Conservation (phyloP, 2,888 invertebrate species). For the Chrysolina oricalcia region DNA sequence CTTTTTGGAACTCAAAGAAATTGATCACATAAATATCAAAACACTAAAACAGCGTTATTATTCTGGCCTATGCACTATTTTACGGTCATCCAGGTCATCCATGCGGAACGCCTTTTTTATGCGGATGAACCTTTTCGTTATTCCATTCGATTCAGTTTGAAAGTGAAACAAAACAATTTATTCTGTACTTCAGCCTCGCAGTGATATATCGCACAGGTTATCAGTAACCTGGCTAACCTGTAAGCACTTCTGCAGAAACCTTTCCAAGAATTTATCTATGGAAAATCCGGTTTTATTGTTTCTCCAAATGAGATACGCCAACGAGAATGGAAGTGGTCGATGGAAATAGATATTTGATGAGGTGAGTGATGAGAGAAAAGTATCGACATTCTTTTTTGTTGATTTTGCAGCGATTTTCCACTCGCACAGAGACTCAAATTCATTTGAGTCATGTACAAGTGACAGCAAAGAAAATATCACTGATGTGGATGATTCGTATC, state of each 20-base stretch:
- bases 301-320: slow-evolving; percentile 8
- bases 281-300: slow-evolving; percentile 19
- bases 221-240: slow-evolving; percentile 33
- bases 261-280: slow-evolving; percentile 14
- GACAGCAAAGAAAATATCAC: too few species aligned
- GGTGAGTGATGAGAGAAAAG: slow-evolving; percentile 14
- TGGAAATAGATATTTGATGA: slow-evolving; percentile 11
- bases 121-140: slow-evolving; percentile 15
- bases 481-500: too few species aligned
- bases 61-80: background rate
- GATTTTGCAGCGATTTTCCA: too few species aligned
- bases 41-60: background rate
- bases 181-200: slow-evolving; percentile 6
- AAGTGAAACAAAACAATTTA: slow-evolving; percentile 20
- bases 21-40: background rate
- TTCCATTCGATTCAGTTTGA: slow-evolving; percentile 7
- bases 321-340: background rate
- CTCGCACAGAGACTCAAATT: too few species aligned
- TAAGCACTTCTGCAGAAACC: slow-evolving; percentile 17
- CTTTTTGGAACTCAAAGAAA: too few species aligned
- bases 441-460: too few species aligned
- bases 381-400: background rate
- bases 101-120: slow-evolving; percentile 1
- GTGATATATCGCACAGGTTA: slow-evolving; percentile 32
- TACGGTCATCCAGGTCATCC: background rate